Evolutionary conservation across 2,888 invertebrate genomes (phyloP).

Genomic region (Chironomus tentans): DNA sequence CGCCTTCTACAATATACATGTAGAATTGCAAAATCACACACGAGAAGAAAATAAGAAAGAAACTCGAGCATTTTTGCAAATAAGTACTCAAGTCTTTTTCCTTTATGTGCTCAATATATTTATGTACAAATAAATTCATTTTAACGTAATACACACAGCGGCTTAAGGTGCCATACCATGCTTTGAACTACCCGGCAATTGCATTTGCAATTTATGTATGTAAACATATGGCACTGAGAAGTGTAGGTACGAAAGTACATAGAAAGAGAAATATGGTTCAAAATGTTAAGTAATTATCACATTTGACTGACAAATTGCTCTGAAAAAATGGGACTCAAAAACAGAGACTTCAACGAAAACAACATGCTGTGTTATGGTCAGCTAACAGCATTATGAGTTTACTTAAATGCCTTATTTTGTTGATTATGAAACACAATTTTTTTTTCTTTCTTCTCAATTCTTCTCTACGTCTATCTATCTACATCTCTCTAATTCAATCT

Average conservation of each 20-base stretch:
- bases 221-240: too few species aligned
- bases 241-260: background rate
- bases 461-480: background rate
- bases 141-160: background rate
- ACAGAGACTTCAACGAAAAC: background rate
- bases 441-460: background rate
- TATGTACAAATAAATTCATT: too few species aligned
- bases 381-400: too few species aligned
- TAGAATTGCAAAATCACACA: too few species aligned
- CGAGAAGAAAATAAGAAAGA: too few species aligned
- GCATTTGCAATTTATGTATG: too few species aligned
- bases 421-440: background rate
- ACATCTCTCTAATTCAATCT: too few species aligned
- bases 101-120: too few species aligned
- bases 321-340: background rate
- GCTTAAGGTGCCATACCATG: background rate
- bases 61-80: background rate
- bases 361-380: background rate
- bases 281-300: constrained; percentile 23
- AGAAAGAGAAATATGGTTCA: background rate
- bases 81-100: background rate
- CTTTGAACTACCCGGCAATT: background rate
- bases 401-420: background rate
- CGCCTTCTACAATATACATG: too few species aligned
- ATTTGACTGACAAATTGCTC: constrained; percentile 24